phyloP scores from a whole-genome alignment of 2,888 invertebrate genomes.

The Drosophila parthenogenetica region DNA sequence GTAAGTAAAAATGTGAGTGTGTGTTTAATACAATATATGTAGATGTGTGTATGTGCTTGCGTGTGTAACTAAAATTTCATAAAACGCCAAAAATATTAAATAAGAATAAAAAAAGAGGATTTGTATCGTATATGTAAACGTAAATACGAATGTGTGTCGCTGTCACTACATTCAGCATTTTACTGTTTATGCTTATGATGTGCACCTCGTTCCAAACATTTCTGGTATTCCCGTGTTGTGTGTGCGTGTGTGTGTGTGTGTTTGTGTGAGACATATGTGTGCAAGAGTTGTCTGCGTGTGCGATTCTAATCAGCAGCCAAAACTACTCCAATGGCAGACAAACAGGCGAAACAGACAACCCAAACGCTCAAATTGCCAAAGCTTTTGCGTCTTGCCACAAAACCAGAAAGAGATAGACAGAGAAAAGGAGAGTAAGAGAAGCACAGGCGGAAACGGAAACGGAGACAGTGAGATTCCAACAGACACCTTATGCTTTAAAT shows the following conservation, averaged over 20 bases:
- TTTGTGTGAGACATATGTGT: conserved; percentile 25
- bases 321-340: conserved; percentile 62
- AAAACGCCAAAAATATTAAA: conserved; percentile 74
- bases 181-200: conserved; percentile 58
- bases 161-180: conserved; percentile 62
- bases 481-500: not conserved
- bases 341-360: conserved; percentile 38
- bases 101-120: conserved; percentile 72
- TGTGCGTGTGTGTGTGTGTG: conserved; percentile 3
- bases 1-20: conserved; percentile 50
- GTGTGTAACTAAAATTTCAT: conserved; percentile 69
- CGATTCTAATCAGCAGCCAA: conserved; percentile 73
- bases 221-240: conserved; percentile 3
- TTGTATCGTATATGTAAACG: conserved; percentile 57
- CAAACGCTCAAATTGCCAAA: conserved; percentile 51
- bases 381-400: conserved; percentile 27
- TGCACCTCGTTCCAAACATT: conserved; percentile 51
- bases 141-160: conserved; percentile 64
- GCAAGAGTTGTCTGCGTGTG: conserved; percentile 47
- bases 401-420: conserved; percentile 19
- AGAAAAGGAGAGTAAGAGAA: not conserved
- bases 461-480: conserved; percentile 18
- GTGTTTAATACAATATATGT: not conserved
- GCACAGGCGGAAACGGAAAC: conserved; percentile 23
- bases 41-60: conserved; percentile 28